Base-by-base conservation (phyloP, 2,797 vertebrate species). In the Pantherophis alleghaniensis region DNA sequence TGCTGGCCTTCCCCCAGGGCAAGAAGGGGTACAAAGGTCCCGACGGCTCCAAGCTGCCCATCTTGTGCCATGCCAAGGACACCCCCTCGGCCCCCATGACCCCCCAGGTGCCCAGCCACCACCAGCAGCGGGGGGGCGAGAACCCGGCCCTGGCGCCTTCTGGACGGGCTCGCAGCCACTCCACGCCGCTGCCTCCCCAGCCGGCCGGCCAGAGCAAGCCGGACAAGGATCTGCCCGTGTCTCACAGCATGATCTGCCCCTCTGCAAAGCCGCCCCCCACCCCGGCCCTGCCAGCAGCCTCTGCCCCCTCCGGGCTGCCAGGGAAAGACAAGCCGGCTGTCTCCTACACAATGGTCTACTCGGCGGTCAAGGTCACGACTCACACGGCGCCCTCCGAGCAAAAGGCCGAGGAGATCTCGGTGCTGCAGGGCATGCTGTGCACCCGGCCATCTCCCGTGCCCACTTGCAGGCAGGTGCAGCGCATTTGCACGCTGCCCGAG, bases 1-100 rank as follows among this genome's bases (percentile, higher is more conserved):
- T 99, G 88, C 98, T 99, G 83, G 99, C 98, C 93, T 99, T 99
- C 94, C 99, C 98, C 69, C 98, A 98, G 96, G 98, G 98, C 69
- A 98, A 98, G 90, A 98, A 99, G 93, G 90, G 94, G 0, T 51
- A 88, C 63, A 90, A 69, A 0, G 66, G 47, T 3, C 9, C 90
- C 92, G 57, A 96, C 42, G 97, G 97, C 88, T 98, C 98, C 28
- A 98, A 98, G 91, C 94, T 98, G 55, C 97, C 98, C 0, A 95
- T 97, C 57, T 97, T 97, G 13, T 95, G 97, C 98, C 98, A 96
- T 83, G 83, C 96, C 93, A 96, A 96, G 96, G 96, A 97, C 22
- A 47, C 47, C 0, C 92, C 97, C 1, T 20, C 57, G 0, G 89
- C 94, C 55, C 94, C 96, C 37, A 90, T 92, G 90, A 97, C 60